Base-by-base conservation (phyloP, 2,797 vertebrate species). In the Etheostoma nigrum region DNA sequence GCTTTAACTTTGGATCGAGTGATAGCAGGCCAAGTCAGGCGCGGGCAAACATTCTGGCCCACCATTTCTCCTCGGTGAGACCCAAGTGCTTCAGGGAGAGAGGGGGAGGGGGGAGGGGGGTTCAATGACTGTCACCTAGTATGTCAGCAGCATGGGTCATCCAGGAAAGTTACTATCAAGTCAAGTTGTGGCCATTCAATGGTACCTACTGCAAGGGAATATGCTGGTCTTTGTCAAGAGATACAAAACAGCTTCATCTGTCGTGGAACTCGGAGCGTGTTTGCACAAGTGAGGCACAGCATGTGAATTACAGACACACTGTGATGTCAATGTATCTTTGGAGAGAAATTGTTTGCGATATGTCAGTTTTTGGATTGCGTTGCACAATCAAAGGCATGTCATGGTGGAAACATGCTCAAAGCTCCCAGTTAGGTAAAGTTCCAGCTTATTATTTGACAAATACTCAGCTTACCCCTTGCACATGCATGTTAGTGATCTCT, bases 171-270 rank as follows among this genome's bases (percentile, higher is more conserved):
- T 95, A 94, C 93, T 94, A 92, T 95, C 95, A 95, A 95, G 94
- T 95, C 95, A 95, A 94, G 95, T 95, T 94, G 92, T 95, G 94
- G 92, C 94, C 95, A 96, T 95, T 95, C 94, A 94, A 94, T 94
- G 93, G 90, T 92, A 89, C 92, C 88, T 94, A 93, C 91, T 93
- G 92, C 93, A 94, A 95, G 93, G 91, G 92, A 75, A 75, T 87
- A 90, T 76, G 86, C 93, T 94, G 93, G 92, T 81, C 86, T 93
- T 95, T 94, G 93, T 93, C 94, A 93, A 89, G 82, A 81, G 71
- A 81, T 77, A 76, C 90, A 88, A 4, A 83, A 84, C 81, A 79
- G 77, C 88, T 91, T 93, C 66, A 85, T 85, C 84, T 79, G 72
- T 52, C 45, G 14, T 58, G 63, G 78, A 90, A 63, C 85, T 91